A percentile compares a stretch with the other conserved stretches of the same genome.
Conservation (phyloP, 2,113 vertebrate species). For the Mobula hypostoma region DNA sequence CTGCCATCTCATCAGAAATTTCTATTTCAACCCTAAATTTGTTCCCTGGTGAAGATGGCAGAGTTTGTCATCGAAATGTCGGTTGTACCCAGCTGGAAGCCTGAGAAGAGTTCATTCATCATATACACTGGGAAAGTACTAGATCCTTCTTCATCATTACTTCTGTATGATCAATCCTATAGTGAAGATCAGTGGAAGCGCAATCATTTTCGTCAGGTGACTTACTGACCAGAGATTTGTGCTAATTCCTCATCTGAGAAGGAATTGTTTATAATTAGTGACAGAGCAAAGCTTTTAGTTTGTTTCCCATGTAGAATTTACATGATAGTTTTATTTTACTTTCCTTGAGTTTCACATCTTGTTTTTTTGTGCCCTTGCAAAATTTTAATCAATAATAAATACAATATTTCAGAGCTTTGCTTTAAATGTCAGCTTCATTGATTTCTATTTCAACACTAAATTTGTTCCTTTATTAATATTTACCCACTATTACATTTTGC, state of each 20-base stretch:
- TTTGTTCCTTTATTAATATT: neutral
- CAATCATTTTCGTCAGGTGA: neutral
- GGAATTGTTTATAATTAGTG: neutral
- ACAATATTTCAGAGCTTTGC: neutral
- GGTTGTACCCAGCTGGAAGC: no score
- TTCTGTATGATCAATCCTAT: neutral
- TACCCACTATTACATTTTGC: neutral
- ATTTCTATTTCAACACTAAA: neutral
- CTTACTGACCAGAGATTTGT: neutral
- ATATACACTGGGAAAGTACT: no score
- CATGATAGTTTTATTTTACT: neutral
- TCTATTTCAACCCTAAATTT: no score
- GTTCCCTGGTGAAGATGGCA: no score
- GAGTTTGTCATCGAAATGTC: no score
- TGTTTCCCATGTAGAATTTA: neutral
- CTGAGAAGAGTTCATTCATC: no score
- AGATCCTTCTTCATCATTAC: no score
- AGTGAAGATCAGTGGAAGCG: neutral
- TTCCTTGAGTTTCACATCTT: neutral
- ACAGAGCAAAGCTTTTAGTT: neutral
- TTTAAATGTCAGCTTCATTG: neutral
- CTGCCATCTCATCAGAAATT: no score
- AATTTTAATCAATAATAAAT: neutral
- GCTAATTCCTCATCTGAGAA: neutral
- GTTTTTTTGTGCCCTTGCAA: neutral